Evolutionary conservation across 1,140 invertebrate genomes (phyloP), one percentile per base, ranked within the genome.

Genomic region (Orussus abietinus): DNA sequence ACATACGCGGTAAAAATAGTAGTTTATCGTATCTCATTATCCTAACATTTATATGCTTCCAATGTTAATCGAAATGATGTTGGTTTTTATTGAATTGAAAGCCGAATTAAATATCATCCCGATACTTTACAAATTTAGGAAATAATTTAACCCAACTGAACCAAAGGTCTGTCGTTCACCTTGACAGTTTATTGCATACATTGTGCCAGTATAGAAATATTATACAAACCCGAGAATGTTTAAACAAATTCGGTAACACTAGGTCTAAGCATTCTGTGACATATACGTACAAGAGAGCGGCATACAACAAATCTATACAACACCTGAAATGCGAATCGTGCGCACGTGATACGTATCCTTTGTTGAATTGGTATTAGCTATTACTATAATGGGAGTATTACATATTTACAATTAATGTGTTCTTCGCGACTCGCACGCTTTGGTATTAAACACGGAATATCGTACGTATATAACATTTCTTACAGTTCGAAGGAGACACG

Each of bases 191-290:
- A 66, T 68, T 68, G 60, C 62, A 49, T 66, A 57, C 49, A 62
- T 49, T 62, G 58, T 63, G 60, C 54, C 49, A 52, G 62, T 62
- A 66, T 68, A 68, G 62, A 68, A 68, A 68, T 66, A 65, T 66
- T 30, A 64, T 68, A 68, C 60, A 68, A 68, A 68, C 64, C 55
- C 49, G 49, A 57, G 54, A 53, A 57, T 51, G 42, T 58, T 52
- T 29, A 47, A 51, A 48, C 39, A 51, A 52, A 50, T 58, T 55
- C 53, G 44, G 45, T 43, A 14, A 54, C 44, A 31, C 57, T 49
- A 53, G 45, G 47, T 42, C 32, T 55, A 60, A 47, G 44, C 17
- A 37, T 38, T 50, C 45, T 17, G 42, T 11, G 28, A 31, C 35
- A 37, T 43, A 32, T 32, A 38, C 35, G 32, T 32, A 28, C 30